Conservation (phyloP, 1,140 invertebrate species). For the Stegodyphus mimosarum region DNA sequence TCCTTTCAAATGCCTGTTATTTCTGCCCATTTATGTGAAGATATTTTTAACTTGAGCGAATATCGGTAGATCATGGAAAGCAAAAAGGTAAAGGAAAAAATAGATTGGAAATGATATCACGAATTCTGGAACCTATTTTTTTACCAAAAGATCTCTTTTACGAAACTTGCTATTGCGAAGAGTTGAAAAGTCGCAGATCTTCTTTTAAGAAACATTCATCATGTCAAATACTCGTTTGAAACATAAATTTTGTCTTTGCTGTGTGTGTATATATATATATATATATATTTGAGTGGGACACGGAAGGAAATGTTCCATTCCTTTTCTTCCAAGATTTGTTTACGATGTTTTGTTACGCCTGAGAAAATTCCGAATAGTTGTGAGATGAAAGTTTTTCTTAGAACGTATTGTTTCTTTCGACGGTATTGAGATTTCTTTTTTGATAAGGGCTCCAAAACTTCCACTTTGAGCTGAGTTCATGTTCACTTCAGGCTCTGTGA, state of each 20-base stretch:
- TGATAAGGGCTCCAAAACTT: too few relatives aligned
- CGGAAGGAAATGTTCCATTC: too few relatives aligned
- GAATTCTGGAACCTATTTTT: constrained; percentile 23
- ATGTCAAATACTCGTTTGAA: constrained; percentile 32
- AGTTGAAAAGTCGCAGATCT: constrained; percentile 27
- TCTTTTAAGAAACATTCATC: constrained; percentile 42
- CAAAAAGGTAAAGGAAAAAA: constrained; percentile 28
- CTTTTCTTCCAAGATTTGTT: too few relatives aligned
- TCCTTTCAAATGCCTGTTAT: constrained; percentile 29
- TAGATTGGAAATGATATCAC: constrained; percentile 56
- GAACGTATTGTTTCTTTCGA: too few relatives aligned
- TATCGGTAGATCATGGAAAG: constrained; percentile 28
- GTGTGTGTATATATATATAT: not conserved
- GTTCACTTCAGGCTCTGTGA: too few relatives aligned
- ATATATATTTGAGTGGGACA: too few relatives aligned
- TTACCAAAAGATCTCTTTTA: not conserved
- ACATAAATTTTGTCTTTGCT: constrained; percentile 1
- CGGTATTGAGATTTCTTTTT: too few relatives aligned
- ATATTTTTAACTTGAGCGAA: constrained; percentile 22
- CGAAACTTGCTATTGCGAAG: not conserved
- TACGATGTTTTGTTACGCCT: too few relatives aligned
- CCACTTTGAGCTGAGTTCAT: too few relatives aligned
- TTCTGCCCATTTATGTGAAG: constrained; percentile 25
- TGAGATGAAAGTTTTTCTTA: too few relatives aligned
- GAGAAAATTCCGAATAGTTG: too few relatives aligned